phyloP scores from a whole-genome alignment of 2,797 vertebrate species.

The Pseudopleuronectes americanus region DNA sequence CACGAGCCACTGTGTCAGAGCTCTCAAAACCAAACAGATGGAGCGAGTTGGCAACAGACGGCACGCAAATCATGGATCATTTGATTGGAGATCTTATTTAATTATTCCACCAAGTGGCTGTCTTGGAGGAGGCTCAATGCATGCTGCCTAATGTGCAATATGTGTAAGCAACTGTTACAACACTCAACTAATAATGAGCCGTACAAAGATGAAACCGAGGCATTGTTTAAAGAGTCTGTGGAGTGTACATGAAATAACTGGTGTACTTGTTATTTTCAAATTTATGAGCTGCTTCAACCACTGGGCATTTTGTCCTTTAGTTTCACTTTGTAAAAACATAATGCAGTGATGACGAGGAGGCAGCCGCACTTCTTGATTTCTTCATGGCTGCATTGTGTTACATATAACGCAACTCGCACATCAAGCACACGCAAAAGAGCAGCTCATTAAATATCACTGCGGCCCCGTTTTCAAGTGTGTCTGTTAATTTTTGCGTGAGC shows the following conservation, averaged over 20 bases:
- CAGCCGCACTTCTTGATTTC: slow-evolving; percentile 26
- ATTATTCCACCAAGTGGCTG: slow-evolving; percentile 81
- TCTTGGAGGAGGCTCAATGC: slow-evolving; percentile 73
- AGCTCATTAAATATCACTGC: slow-evolving; percentile 28
- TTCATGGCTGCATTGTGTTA: slow-evolving; percentile 25
- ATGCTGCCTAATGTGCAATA: slow-evolving; percentile 79
- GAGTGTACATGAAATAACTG: slow-evolving; percentile 25
- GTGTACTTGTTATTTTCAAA: slow-evolving; percentile 19
- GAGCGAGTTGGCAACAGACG: slow-evolving; percentile 83
- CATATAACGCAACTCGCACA: slow-evolving; percentile 26
- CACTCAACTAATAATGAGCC: slow-evolving; percentile 63
- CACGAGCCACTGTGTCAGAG: slow-evolving; percentile 82
- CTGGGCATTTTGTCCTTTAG: slow-evolving; percentile 32
- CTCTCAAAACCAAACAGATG: slow-evolving; percentile 84
- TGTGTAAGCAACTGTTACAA: slow-evolving; percentile 76
- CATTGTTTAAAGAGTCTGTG: slow-evolving; percentile 24
- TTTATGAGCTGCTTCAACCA: slow-evolving; percentile 19
- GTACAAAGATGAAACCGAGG: slow-evolving; percentile 39
- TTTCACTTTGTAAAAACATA: slow-evolving; percentile 35
- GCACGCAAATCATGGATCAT: slow-evolving; percentile 83
- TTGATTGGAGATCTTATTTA: slow-evolving; percentile 83
- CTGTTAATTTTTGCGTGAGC: slow-evolving; percentile 49
- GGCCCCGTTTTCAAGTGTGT: slow-evolving; percentile 36
- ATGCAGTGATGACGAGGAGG: slow-evolving; percentile 13
- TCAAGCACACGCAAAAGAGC: slow-evolving; percentile 6